A percentile compares a stretch with the other conserved stretches of the same genome.
These are phyloP conservation scores for Vimba vimba DNA, from an alignment of 2,113 vertebrate genomes.

Conservation along the genomic window DNA sequence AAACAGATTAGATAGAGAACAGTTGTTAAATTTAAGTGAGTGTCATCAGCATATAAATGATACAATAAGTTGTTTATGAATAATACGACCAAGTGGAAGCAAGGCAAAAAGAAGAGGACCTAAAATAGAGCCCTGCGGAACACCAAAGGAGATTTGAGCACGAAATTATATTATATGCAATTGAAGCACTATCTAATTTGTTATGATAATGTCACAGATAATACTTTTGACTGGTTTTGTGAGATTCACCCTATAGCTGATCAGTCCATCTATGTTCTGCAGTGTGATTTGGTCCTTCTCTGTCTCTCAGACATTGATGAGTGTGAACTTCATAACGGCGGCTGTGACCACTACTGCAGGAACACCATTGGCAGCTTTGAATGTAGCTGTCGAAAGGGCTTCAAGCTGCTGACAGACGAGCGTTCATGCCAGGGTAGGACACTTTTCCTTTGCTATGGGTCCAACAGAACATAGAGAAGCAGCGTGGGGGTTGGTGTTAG, in stretches of 20 bases:
- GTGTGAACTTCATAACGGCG: slow-evolving; percentile 88
- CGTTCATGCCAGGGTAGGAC: slow-evolving; percentile 94
- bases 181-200: not conserved
- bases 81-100: not conserved
- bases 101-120: not conserved
- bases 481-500: slow-evolving; percentile 12
- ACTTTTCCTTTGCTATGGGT: not conserved
- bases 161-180: not conserved
- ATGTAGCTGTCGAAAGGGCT: slow-evolving; percentile 96
- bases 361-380: slow-evolving; percentile 98
- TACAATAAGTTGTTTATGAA: not conserved
- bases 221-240: not conserved
- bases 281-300: slow-evolving; percentile 44
- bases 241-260: slow-evolving; percentile 8
- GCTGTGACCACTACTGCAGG: slow-evolving; percentile 95
- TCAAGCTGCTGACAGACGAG: slow-evolving; percentile 96
- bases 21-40: not conserved
- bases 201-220: not conserved
- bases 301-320: slow-evolving; percentile 90
- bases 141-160: not conserved
- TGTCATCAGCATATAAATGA: not conserved
- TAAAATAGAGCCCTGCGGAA: too few relatives aligned
- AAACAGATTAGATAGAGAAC: not conserved
- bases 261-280: slow-evolving; percentile 2
- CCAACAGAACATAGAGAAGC: not conserved